phyloP scores from a whole-genome alignment of 2,888 invertebrate genomes.

The Apomyelois bistriatella region DNA sequence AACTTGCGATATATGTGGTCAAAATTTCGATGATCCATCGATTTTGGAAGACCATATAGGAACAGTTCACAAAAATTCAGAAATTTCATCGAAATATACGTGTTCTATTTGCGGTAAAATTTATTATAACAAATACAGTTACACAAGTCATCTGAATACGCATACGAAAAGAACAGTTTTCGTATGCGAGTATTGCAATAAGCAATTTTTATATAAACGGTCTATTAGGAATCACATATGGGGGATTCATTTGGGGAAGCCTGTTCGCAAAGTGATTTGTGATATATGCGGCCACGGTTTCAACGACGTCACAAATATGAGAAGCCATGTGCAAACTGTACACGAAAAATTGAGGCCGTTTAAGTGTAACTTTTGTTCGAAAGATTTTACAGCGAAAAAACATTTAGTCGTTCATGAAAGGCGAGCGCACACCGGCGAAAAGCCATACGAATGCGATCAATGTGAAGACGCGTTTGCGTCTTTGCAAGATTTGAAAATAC shows the following conservation, averaged over 20 bases:
- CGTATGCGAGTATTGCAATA: slow-evolving; percentile 28
- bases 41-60: no score
- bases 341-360: slow-evolving; percentile 27
- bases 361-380: slow-evolving; percentile 26
- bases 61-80: no score
- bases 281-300: slow-evolving; percentile 27
- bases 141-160: slow-evolving; percentile 15
- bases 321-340: slow-evolving; percentile 24
- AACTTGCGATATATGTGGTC: no score
- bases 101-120: no score
- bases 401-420: slow-evolving; percentile 25
- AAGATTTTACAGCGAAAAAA: slow-evolving; percentile 27
- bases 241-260: slow-evolving; percentile 23
- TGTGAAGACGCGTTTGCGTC: slow-evolving; percentile 8
- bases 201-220: slow-evolving; percentile 19
- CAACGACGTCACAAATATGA: slow-evolving; percentile 28
- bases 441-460: slow-evolving; percentile 24
- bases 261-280: slow-evolving; percentile 23
- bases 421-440: slow-evolving; percentile 24
- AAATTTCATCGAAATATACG: no score
- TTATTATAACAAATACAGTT: not conserved
- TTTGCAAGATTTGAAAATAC: not conserved
- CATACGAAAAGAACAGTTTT: slow-evolving; percentile 18
- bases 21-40: no score
- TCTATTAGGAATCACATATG: slow-evolving; percentile 23